These are phyloP conservation scores for Dreissena polymorpha DNA, from an alignment of 1,140 invertebrate species.

Conservation along the genomic window DNA sequence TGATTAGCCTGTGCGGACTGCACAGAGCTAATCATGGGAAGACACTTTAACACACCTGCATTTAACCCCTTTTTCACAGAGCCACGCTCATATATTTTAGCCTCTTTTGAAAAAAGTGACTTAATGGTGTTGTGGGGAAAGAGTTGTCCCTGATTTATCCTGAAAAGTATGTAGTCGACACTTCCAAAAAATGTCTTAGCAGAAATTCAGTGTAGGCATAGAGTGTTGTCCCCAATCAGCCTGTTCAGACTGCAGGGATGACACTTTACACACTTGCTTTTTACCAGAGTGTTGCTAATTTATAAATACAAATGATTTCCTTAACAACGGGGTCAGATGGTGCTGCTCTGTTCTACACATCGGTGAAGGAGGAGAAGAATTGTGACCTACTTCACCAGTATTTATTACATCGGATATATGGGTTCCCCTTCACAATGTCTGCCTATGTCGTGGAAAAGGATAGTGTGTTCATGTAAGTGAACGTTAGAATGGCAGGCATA, in stretches of 20 bases:
- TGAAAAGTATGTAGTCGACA: neutral
- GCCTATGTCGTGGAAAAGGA: conserved; percentile 99
- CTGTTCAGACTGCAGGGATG: neutral
- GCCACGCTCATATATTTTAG: no score
- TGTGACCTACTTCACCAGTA: conserved; percentile 99
- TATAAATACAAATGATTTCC: conserved; percentile 32
- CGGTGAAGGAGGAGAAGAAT: conserved; percentile 99
- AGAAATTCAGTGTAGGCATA: neutral
- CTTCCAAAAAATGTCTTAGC: neutral
- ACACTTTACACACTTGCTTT: neutral
- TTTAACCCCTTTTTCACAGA: no score
- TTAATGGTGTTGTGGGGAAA: neutral
- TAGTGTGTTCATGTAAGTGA: conserved; percentile 95
- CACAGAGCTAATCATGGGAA: no score
- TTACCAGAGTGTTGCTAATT: neutral
- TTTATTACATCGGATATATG: conserved; percentile 98
- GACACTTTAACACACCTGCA: no score
- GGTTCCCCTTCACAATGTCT: conserved; percentile 94
- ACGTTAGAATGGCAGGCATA: no score
- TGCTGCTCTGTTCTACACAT: conserved; percentile 97
- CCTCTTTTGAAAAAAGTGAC: no score
- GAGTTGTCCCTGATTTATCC: neutral
- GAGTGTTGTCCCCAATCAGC: neutral
- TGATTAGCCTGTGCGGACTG: no score
- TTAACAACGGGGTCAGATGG: conserved; percentile 84